Percentiles rank a stretch among this genome's conserved stretches.
Conservation (phyloP, 2,113 vertebrate species). For the Pangasianodon hypophthalmus region DNA sequence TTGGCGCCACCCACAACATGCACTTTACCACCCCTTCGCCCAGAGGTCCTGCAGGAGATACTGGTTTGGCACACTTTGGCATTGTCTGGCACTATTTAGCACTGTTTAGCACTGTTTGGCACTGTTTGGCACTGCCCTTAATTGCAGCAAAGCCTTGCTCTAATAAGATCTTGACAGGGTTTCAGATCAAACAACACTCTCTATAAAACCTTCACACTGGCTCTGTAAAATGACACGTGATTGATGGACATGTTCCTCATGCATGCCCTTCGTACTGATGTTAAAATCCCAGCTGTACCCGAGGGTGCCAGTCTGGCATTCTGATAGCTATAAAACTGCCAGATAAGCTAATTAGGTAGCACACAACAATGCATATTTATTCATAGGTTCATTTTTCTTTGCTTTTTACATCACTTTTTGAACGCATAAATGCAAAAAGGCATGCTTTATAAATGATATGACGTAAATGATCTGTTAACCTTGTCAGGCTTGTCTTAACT, state of each 20-base stretch:
- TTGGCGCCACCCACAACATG: background rate
- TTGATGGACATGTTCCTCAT: conserved; percentile 63
- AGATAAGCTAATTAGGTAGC: conserved; percentile 14
- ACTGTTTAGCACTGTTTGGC: conserved; percentile 44
- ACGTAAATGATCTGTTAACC: conserved; percentile 65
- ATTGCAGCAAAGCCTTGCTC: conserved; percentile 68
- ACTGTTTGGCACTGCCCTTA: conserved; percentile 55
- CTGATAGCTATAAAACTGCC: conserved; percentile 15
- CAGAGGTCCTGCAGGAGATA: background rate
- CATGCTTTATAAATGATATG: conserved; percentile 56
- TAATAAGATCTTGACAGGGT: conserved; percentile 77
- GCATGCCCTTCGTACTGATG: conserved; percentile 66
- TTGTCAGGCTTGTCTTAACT: conserved; percentile 53
- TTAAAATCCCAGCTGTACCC: conserved; percentile 53
- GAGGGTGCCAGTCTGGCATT: conserved; percentile 25
- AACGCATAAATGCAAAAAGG: conserved; percentile 58
- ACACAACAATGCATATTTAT: conserved; percentile 39
- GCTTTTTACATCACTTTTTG: conserved; percentile 43
- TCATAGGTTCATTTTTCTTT: conserved; percentile 52
- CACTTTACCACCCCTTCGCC: background rate
- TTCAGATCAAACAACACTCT: conserved; percentile 70
- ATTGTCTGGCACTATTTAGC: background rate
- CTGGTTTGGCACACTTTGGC: background rate
- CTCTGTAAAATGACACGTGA: conserved; percentile 65
- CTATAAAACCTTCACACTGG: conserved; percentile 77